Evolutionary conservation across 2,888 invertebrate genomes (phyloP).

Genomic region (Scrobipalpa atriplicella): DNA sequence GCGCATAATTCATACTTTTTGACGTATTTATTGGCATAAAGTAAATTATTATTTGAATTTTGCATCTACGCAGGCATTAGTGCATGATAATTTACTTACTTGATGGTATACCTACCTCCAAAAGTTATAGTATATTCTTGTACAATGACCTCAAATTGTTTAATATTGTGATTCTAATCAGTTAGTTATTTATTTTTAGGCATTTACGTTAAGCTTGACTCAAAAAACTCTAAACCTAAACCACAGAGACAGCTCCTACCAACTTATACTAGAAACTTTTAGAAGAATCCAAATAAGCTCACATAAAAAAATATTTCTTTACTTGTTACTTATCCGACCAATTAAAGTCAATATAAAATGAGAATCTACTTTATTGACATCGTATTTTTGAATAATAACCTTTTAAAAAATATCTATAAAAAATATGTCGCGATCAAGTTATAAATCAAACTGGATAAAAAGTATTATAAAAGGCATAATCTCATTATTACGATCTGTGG

Average conservation of each 20-base stretch:
- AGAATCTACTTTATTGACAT: slow-evolving; percentile 24
- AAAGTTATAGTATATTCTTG: too few relatives aligned
- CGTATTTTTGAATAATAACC: background rate
- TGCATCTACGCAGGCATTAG: background rate
- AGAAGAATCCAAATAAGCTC: background rate
- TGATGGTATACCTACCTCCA: too few relatives aligned
- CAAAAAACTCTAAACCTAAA: too few relatives aligned
- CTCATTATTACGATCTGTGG: slow-evolving; percentile 64
- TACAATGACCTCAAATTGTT: too few relatives aligned
- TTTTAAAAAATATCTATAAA: slow-evolving; percentile 10
- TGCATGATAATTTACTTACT: background rate
- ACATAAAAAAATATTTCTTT: background rate
- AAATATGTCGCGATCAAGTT: slow-evolving; percentile 37
- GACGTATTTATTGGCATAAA: slow-evolving; percentile 3
- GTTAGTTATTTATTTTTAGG: too few relatives aligned
- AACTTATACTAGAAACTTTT: background rate
- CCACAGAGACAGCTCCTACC: too few relatives aligned
- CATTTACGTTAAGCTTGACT: too few relatives aligned
- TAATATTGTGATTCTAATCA: too few relatives aligned
- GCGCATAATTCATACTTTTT: background rate
- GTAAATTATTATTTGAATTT: background rate
- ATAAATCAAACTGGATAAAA: slow-evolving; percentile 75
- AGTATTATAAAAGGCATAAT: slow-evolving; percentile 50
- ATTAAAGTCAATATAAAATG: background rate
- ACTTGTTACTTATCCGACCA: background rate